These are phyloP conservation scores for Ennomos erosarius DNA, from an alignment of 2,888 invertebrate genomes.

Conservation along the genomic window DNA sequence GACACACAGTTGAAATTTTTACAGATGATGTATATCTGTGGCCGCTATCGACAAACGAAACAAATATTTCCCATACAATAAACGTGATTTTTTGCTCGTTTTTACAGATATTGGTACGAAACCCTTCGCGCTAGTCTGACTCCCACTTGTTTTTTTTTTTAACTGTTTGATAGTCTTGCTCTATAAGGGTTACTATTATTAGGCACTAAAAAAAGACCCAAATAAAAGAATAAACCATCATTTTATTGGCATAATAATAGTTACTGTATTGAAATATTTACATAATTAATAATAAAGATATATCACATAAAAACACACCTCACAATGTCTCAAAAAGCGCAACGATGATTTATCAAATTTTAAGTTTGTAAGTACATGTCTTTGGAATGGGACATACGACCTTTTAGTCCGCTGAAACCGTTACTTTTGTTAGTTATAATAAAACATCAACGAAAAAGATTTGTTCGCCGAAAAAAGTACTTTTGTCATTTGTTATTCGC, in stretches of 20 bases:
- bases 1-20: no score
- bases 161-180: neutral
- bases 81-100: no score
- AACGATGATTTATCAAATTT: slow-evolving; percentile 44
- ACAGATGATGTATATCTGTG: no score
- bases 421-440: neutral
- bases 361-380: slow-evolving; percentile 42
- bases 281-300: slow-evolving; percentile 76
- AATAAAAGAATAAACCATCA: slow-evolving; percentile 80
- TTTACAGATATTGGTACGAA: no score
- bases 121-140: no score
- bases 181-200: neutral
- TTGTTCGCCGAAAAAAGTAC: no score
- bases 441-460: slow-evolving; percentile 9
- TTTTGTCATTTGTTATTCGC: no score
- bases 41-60: no score
- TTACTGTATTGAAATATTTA: slow-evolving; percentile 78
- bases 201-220: slow-evolving; percentile 46
- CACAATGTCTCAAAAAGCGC: slow-evolving; percentile 68
- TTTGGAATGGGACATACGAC: slow-evolving; percentile 44
- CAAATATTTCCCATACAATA: no score
- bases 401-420: slow-evolving; percentile 18
- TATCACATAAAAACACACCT: slow-evolving; percentile 82
- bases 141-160: no score
- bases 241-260: slow-evolving; percentile 74